phyloP scores from a whole-genome alignment of 2,888 invertebrate genomes.

The Drosophila leonis region DNA sequence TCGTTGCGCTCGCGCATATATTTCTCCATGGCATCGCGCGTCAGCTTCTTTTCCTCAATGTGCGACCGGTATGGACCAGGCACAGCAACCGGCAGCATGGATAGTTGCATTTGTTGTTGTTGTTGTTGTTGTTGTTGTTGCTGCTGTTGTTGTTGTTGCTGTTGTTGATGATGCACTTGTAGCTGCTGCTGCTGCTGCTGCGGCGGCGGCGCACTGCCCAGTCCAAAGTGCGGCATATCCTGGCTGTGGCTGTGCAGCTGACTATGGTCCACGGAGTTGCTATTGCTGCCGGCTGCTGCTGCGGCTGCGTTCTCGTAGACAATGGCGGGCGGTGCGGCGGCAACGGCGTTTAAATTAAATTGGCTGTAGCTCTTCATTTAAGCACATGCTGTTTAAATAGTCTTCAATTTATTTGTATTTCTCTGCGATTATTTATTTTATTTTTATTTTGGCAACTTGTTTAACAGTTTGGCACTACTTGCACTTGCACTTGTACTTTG shows the following conservation, averaged over 20 bases:
- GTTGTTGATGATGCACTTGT: slow-evolving; percentile 72
- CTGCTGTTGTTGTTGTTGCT: slow-evolving; percentile 65
- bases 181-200: slow-evolving; percentile 60
- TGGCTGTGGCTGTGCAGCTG: slow-evolving; percentile 67
- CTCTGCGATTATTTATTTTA: background rate
- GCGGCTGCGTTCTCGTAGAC: slow-evolving; percentile 74
- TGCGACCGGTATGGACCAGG: slow-evolving; percentile 82
- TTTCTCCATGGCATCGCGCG: slow-evolving; percentile 92
- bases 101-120: slow-evolving; percentile 81
- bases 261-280: slow-evolving; percentile 59
- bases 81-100: slow-evolving; percentile 81
- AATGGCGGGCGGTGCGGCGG: slow-evolving; percentile 69
- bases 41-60: slow-evolving; percentile 89
- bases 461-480: slow-evolving; percentile 73
- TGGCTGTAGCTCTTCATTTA: slow-evolving; percentile 82
- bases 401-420: slow-evolving; percentile 11
- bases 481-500: slow-evolving; percentile 34
- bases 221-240: slow-evolving; percentile 85
- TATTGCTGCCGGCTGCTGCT: slow-evolving; percentile 50
- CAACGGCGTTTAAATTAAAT: slow-evolving; percentile 75
- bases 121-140: slow-evolving; percentile 75
- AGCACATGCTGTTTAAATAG: slow-evolving; percentile 67
- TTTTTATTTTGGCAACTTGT: slow-evolving; percentile 67
- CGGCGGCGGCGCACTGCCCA: slow-evolving; percentile 85
- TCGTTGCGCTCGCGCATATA: slow-evolving; percentile 97